A percentile compares a stretch with the other conserved stretches of the same genome.
These are phyloP conservation scores for Agapetus fuscipes DNA, from an alignment of 2,888 invertebrate species.

Conservation along the genomic window DNA sequence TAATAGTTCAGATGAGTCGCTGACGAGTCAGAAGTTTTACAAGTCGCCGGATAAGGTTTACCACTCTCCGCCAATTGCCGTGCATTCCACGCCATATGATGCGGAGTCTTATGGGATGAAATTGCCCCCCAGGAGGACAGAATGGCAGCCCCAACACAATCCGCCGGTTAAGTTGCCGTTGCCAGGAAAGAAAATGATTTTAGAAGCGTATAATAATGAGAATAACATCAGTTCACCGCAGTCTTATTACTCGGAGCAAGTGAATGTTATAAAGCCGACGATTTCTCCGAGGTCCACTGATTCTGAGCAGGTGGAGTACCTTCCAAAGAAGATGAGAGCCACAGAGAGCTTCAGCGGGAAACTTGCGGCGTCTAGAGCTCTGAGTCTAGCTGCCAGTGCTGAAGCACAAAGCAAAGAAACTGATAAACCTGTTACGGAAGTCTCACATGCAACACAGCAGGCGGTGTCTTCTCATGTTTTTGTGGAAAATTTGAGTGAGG, in stretches of 20 bases:
- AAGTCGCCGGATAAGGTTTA: conserved; percentile 1
- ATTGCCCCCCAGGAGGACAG: conserved; percentile 32
- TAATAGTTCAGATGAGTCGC: conserved; percentile 19
- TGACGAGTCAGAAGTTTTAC: background rate
- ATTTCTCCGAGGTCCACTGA: conserved; percentile 24
- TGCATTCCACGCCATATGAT: conserved; percentile 23
- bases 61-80: conserved; percentile 19
- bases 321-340: conserved; percentile 45
- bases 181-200: conserved; percentile 39
- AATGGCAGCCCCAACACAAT: conserved; percentile 33
- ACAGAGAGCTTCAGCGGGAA: conserved; percentile 42
- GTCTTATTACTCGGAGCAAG: conserved; percentile 15
- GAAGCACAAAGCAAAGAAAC: background rate
- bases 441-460: background rate
- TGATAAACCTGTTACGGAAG: background rate
- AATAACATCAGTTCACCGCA: conserved; percentile 32
- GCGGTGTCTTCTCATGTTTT: background rate
- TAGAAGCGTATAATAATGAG: conserved; percentile 43
- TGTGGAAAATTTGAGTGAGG: background rate
- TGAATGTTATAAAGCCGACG: conserved; percentile 12
- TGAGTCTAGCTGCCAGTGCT: background rate
- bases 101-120: conserved; percentile 31
- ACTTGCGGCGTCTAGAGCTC: conserved; percentile 29
- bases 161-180: conserved; percentile 31
- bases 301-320: conserved; percentile 35